Base-by-base conservation (phyloP, 2,888 invertebrate species). In the Asteroscopus sphinx region DNA sequence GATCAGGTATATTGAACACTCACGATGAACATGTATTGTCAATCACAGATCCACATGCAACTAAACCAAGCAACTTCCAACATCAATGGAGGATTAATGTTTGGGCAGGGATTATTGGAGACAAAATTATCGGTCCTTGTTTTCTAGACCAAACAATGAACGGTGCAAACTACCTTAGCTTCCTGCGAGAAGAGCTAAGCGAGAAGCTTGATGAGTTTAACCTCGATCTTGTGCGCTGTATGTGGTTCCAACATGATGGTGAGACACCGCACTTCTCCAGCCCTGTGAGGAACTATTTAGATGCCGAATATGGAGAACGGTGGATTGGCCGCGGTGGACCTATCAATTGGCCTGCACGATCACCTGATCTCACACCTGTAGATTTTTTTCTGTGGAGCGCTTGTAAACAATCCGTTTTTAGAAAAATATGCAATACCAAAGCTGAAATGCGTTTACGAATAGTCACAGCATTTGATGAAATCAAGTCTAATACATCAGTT, bases 121-220 rank as follows among this genome's bases (percentile, higher is more conserved):
- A 46, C 26, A 25, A 36, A 36, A 26, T 42, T 42, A 42, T 42
- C n/a, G 28, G 42, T 3, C 30, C 30, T n/a, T 30, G n/a, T 30
- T 30, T 30, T 30, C n/a, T 30, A 30, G 11, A 30, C 30, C 30
- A 30, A 30, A n/a, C 30, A 30, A 30, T 30, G 30, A 30, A 4
- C n/a, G 30, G 30, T 4, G 30, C 11, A 1, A 30, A 30, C 30
- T 30, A 30, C 4, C 30, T 30, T 30, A 11, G 30, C 4, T 30
- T 30, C 30, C 30, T 30, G 30, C 30, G n/a, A 30, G 30, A 30
- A 30, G 1, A 30, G 30, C 30, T 30, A n/a, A 30, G 30, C 4
- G 30, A 30, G 1, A n/a, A 30, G 4, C 30, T 30, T 30, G 30
- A 30, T 4, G n/a, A n/a, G 2, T n/a, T 30, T n/a, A 4, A 4